Conservation (phyloP, 2,888 invertebrate species). For the Eupithecia abbreviata region DNA sequence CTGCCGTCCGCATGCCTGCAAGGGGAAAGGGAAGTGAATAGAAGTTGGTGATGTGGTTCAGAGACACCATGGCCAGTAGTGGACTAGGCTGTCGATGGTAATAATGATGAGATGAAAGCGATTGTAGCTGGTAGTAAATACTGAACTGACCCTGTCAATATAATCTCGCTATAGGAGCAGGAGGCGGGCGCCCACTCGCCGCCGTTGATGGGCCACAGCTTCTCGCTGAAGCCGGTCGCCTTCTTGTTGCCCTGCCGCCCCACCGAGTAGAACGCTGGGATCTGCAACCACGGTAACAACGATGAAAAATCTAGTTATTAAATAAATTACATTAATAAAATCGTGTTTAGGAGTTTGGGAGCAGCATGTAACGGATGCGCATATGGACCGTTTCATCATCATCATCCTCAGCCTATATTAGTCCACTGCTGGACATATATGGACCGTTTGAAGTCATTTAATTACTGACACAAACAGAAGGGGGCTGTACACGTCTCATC, state of each 20-base stretch:
- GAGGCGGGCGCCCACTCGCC: conserved; percentile 98
- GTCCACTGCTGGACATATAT: too few relatives aligned
- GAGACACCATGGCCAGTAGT: not conserved
- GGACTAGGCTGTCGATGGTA: not conserved
- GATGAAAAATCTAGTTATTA: too few relatives aligned
- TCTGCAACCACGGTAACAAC: conserved; percentile 55
- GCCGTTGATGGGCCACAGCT: conserved; percentile 98
- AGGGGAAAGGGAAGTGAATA: conserved; percentile 2
- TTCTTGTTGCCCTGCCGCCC: conserved; percentile 90
- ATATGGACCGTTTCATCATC: too few relatives aligned
- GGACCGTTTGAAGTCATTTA: too few relatives aligned
- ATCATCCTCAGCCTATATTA: too few relatives aligned
- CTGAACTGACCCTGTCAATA: conserved; percentile 94
- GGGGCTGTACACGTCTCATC: not conserved
- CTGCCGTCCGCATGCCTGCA: conserved; percentile 98
- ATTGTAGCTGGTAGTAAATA: not conserved
- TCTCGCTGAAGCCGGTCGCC: conserved; percentile 92
- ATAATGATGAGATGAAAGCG: not conserved
- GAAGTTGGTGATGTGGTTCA: too few relatives aligned
- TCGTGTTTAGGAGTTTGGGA: too few relatives aligned
- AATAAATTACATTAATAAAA: too few relatives aligned
- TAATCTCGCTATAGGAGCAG: conserved; percentile 98
- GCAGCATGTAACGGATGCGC: too few relatives aligned
- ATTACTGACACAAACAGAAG: not conserved
- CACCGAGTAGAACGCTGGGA: conserved; percentile 98